A percentile compares a stretch with the other conserved stretches of the same genome.
phyloP scores from a whole-genome alignment of 2,113 vertebrate genomes.

The Takifugu bimaculatus region DNA sequence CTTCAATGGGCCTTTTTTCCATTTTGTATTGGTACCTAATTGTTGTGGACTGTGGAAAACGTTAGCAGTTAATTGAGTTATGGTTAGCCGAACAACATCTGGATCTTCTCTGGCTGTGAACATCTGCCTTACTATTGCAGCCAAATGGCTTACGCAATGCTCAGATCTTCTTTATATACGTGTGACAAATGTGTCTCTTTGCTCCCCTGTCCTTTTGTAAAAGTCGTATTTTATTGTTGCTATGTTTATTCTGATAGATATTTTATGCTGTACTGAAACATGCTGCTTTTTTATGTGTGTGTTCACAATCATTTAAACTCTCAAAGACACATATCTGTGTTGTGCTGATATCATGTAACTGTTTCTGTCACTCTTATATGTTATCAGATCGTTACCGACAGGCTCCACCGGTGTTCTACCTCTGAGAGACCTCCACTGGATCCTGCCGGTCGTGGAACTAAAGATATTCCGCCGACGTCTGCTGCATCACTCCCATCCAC shows the following conservation, averaged over 20 bases:
- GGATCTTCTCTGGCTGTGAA: neutral
- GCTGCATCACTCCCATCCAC: neutral
- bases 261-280: neutral
- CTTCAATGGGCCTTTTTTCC: no score
- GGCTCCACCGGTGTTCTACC: conserved; percentile 3
- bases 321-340: neutral
- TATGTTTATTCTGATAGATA: no score
- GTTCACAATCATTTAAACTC: neutral
- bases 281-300: neutral
- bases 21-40: no score
- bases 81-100: neutral
- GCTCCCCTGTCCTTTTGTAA: no score
- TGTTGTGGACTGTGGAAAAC: no score
- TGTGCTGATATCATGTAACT: no score
- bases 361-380: neutral
- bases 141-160: neutral
- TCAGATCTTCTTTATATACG: neutral
- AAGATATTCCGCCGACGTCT: neutral
- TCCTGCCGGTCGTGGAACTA: neutral
- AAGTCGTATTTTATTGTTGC: no score
- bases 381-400: conserved; percentile 1
- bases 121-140: neutral
- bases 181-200: no score
- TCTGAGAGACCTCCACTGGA: neutral
- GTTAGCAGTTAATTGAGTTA: no score